phyloP scores from a whole-genome alignment of 2,888 invertebrate genomes.

The Mayetiola destructor region DNA sequence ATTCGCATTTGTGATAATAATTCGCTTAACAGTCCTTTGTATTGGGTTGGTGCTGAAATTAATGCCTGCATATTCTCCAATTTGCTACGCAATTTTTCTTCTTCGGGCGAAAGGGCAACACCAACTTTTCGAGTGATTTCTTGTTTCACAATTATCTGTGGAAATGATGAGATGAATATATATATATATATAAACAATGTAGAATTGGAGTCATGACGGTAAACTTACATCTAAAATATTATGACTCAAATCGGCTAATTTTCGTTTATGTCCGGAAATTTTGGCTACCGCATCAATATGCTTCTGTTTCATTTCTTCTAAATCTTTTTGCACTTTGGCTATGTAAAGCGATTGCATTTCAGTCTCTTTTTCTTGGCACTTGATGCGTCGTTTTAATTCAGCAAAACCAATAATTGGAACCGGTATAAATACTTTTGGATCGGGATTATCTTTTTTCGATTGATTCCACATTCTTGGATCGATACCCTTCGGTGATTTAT shows the following conservation, averaged over 20 bases:
- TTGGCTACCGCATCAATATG: conserved; percentile 68
- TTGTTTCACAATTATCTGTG: conserved; percentile 69
- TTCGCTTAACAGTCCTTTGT: conserved; percentile 84
- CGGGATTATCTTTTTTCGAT: conserved; percentile 90
- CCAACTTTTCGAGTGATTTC: conserved; percentile 81
- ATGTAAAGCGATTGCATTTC: conserved; percentile 68
- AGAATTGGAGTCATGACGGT: background rate
- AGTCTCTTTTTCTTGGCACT: conserved; percentile 73
- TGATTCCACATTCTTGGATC: conserved; percentile 90
- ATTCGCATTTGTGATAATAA: conserved; percentile 73
- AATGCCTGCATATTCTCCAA: conserved; percentile 76
- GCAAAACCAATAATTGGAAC: conserved; percentile 87
- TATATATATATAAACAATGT: background rate
- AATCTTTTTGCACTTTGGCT: conserved; percentile 60
- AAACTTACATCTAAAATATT: conserved; percentile 56
- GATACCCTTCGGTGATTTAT: conserved; percentile 73
- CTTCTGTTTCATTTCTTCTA: conserved; percentile 62
- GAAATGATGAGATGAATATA: too few relatives aligned
- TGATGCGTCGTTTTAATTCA: conserved; percentile 63
- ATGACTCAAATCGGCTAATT: conserved; percentile 68
- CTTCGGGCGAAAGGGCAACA: conserved; percentile 73
- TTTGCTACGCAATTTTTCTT: conserved; percentile 75
- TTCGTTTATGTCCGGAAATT: conserved; percentile 66
- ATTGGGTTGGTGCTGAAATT: conserved; percentile 81
- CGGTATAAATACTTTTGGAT: conserved; percentile 77